Evolutionary conservation across 1,140 invertebrate genomes (phyloP).

Genomic region (Bombus breviceps): DNA sequence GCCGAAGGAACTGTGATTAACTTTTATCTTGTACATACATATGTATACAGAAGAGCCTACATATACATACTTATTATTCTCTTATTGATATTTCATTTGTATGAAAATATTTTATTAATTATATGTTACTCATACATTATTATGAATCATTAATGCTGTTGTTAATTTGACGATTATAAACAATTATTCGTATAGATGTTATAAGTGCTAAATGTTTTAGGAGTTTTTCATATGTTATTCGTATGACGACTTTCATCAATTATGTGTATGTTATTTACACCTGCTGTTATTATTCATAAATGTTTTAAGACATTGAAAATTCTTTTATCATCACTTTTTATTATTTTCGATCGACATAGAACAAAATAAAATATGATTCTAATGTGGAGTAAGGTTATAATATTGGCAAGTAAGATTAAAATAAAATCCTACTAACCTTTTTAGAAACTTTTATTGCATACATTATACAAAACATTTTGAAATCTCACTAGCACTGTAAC

Average conservation of each 20-base stretch:
- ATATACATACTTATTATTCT: not conserved
- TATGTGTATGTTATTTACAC: not conserved
- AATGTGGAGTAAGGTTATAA: not conserved
- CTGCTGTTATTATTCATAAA: not conserved
- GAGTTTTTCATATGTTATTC: not conserved
- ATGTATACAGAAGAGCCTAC: not conserved
- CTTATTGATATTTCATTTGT: not conserved
- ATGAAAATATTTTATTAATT: not conserved
- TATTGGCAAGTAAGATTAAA: not conserved
- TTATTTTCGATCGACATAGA: too few relatives aligned
- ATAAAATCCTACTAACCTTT: too few relatives aligned
- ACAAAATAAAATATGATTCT: not conserved
- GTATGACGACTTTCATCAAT: not conserved
- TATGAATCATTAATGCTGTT: too few relatives aligned
- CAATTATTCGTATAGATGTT: too few relatives aligned
- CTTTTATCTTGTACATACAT: not conserved
- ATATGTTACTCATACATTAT: not conserved
- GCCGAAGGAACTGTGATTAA: not conserved
- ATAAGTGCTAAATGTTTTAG: too few relatives aligned
- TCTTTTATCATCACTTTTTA: too few relatives aligned
- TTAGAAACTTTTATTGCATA: too few relatives aligned
- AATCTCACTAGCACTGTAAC: too few relatives aligned
- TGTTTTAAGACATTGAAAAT: too few relatives aligned
- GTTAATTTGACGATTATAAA: too few relatives aligned
- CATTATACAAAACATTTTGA: too few relatives aligned